Evolutionary conservation across 2,888 invertebrate species (phyloP).

Genomic region (Drosophila quinaria): DNA sequence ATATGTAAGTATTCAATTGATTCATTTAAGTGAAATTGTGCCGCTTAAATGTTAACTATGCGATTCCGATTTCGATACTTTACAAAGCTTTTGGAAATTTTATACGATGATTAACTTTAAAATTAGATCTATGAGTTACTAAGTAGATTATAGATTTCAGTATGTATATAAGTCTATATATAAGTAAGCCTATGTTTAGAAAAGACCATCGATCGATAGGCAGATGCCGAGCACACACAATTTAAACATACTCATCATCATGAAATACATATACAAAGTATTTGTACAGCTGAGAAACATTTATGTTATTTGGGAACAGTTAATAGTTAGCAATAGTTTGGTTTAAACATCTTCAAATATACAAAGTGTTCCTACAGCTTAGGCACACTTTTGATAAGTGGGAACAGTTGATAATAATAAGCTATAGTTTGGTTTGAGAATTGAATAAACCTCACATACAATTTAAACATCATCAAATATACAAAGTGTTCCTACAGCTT

Average conservation of each 20-base stretch:
- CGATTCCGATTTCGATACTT: conserved; percentile 40
- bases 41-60: conserved; percentile 81
- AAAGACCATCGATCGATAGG: conserved; percentile 15
- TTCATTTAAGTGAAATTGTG: conserved; percentile 78
- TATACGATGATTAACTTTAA: conserved; percentile 32
- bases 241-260: conserved; percentile 17
- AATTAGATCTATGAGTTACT: conserved; percentile 29
- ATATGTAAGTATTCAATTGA: conserved; percentile 51
- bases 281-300: neutral
- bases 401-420: neutral
- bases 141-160: conserved; percentile 25
- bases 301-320: too few relatives aligned
- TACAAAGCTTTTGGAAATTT: conserved; percentile 36
- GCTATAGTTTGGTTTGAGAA: conserved; percentile 9
- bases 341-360: conserved; percentile 10
- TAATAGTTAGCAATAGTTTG: neutral
- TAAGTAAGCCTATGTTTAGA: conserved; percentile 13
- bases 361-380: neutral
- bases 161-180: conserved; percentile 35
- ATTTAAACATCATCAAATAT: too few relatives aligned
- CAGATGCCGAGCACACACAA: conserved; percentile 41
- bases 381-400: conserved; percentile 3
- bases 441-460: neutral
- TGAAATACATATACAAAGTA: too few relatives aligned
- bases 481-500: too few relatives aligned